phyloP scores from a whole-genome alignment of 2,797 vertebrate species.

The Picus viridis region DNA sequence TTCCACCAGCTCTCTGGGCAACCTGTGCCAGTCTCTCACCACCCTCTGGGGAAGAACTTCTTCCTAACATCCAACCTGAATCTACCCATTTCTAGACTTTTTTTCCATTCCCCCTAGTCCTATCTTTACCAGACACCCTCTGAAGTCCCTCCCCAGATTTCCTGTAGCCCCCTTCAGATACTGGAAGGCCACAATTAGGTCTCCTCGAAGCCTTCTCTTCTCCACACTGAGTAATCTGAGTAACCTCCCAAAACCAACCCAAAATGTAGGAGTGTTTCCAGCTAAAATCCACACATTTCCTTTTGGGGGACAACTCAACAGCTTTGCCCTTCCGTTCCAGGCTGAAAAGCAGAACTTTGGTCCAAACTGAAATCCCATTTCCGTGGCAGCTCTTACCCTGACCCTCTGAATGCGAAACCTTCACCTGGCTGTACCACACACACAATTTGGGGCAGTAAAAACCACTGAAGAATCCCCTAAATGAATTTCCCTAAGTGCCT shows the following conservation, averaged over 20 bases:
- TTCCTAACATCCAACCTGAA: too few relatives aligned
- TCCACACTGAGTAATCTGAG: not conserved
- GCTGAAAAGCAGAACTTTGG: not conserved
- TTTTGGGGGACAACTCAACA: not conserved
- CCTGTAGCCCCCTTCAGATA: too few relatives aligned
- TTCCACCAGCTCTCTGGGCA: too few relatives aligned
- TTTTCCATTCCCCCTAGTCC: too few relatives aligned
- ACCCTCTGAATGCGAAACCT: not conserved
- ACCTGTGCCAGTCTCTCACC: too few relatives aligned
- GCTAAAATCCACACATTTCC: rapidly evolving
- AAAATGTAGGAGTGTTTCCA: not conserved
- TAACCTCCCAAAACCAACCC: not conserved
- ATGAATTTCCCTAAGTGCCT: not conserved
- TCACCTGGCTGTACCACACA: not conserved
- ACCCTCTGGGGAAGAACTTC: too few relatives aligned
- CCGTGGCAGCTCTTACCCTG: not conserved
- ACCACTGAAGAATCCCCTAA: not conserved
- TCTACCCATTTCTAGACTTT: too few relatives aligned
- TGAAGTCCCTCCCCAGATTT: too few relatives aligned
- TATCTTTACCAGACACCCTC: too few relatives aligned
- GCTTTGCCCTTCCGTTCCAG: not conserved
- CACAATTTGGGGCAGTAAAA: not conserved
- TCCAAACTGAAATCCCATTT: not conserved
- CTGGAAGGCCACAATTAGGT: too few relatives aligned
- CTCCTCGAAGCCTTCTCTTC: too few relatives aligned